Percentiles rank a stretch among this genome's conserved stretches.
phyloP scores from a whole-genome alignment of 2,113 vertebrate genomes.

The Lynx canadensis region DNA sequence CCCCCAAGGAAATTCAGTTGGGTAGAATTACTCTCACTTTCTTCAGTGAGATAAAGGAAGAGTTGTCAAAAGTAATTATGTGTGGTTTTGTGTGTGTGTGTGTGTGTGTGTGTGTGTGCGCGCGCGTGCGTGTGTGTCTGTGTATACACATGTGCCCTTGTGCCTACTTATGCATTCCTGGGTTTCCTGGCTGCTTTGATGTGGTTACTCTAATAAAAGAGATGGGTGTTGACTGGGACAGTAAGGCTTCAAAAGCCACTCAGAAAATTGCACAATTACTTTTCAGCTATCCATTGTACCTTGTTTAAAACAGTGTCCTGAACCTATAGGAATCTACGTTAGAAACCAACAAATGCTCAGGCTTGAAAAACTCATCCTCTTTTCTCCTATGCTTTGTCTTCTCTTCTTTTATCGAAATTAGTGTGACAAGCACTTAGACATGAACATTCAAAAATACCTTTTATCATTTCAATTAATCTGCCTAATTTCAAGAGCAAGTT shows the following conservation, averaged over 20 bases:
- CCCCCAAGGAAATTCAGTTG: neutral
- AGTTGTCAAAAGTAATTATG: neutral
- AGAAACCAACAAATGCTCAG: neutral
- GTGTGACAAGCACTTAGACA: constrained; percentile 39
- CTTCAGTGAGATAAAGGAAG: constrained; percentile 22
- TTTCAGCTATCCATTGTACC: constrained; percentile 5
- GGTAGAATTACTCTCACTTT: neutral
- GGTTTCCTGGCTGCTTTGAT: neutral
- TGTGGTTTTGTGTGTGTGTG: too few relatives aligned
- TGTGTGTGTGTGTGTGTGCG: neutral
- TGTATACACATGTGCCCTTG: neutral
- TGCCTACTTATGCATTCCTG: constrained; percentile 53
- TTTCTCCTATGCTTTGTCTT: constrained; percentile 26
- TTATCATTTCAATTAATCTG: constrained; percentile 55
- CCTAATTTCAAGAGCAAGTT: constrained; percentile 58
- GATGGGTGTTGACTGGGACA: constrained; percentile 56
- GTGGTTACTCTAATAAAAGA: constrained; percentile 49
- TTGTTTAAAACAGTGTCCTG: constrained; percentile 11
- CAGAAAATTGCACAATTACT: constrained; percentile 36
- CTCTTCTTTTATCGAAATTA: constrained; percentile 43
- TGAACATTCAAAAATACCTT: neutral
- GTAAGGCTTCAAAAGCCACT: constrained; percentile 36
- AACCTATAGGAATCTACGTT: neutral
- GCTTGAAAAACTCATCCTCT: neutral
- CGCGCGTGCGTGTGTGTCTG: constrained; percentile 3